Evolutionary conservation across 2,888 invertebrate species (phyloP), one percentile per base, ranked within the genome.

Genomic region (Acanthosoma haemorrhoidale): DNA sequence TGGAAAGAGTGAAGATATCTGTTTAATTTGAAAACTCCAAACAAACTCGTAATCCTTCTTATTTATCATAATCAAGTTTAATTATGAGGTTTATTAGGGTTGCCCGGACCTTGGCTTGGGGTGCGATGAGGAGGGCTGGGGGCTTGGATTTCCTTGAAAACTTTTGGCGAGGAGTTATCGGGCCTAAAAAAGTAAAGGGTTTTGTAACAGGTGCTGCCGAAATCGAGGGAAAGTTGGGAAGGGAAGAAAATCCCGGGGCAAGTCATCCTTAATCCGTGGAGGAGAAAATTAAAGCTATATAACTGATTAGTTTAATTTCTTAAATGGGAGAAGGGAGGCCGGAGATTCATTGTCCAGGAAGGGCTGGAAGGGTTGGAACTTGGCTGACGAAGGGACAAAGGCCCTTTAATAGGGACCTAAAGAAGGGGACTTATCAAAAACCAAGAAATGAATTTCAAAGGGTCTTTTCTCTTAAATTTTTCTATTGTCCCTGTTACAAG

Each of bases 1-100:
- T 63, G 61, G 61, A 63, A 63, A 63, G 61, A 39, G 61, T 63
- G 61, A n/a, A 63, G 66, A 43, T 66, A 66, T 66, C 66, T 66
- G 43, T 66, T 66, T 66, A 66, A 66, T 66, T 66, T 25, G 21
- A 41, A 51, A 66, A 43, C 31, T 51, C 51, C 13, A 29, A 41
- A 41, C 66, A 36, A 38, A 63, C 66, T 66, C 66, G 43, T 66
- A 66, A 66, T 66, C 66, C 66, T 43, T 51, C 66, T 66, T 66
- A 66, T 66, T 66, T 66, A 66, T 66, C 66, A 66, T 66, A 66
- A 66, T 66, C 66, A 66, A 66, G 32, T 51, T 66, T 66, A 66
- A 66, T 66, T 66, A 66, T 41, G 66, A 66, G 66, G 43, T 66
- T 66, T 66, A 66, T 66, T 66, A 66, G 66, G 57, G 57, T 63